These are phyloP conservation scores for Cephus pulcher DNA, from an alignment of 2,888 invertebrate genomes.

Conservation along the genomic window DNA sequence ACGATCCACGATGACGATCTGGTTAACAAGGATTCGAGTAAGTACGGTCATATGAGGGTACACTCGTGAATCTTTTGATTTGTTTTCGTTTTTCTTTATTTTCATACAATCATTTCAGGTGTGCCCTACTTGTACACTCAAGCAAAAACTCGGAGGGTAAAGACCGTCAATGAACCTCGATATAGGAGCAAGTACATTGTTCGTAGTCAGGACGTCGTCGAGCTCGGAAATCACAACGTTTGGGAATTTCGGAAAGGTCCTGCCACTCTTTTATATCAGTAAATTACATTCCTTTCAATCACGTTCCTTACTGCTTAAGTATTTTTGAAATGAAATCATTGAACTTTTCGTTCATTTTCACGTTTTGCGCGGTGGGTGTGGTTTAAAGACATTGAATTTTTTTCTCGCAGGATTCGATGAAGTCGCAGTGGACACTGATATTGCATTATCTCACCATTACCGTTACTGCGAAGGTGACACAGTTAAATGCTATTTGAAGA, in stretches of 20 bases:
- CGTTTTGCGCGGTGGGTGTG: no score
- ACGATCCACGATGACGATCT: constrained; percentile 66
- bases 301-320: not conserved
- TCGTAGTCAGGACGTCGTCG: constrained; percentile 46
- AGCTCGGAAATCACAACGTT: constrained; percentile 54
- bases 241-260: constrained; percentile 39
- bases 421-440: constrained; percentile 29
- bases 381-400: not conserved
- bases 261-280: constrained; percentile 10
- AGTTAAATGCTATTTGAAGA: constrained; percentile 32
- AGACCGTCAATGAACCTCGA: constrained; percentile 47
- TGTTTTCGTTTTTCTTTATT: not conserved
- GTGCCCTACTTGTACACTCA: constrained; percentile 63
- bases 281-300: constrained; percentile 2
- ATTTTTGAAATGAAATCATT: not conserved
- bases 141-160: constrained; percentile 59
- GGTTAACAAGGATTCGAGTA: constrained; percentile 37
- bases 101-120: not conserved
- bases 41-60: constrained; percentile 6
- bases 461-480: constrained; percentile 36
- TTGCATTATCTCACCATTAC: constrained; percentile 37
- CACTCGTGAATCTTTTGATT: not conserved
- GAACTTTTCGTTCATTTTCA: no score
- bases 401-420: constrained; percentile 28
- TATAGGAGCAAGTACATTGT: constrained; percentile 57